Evolutionary conservation across 2,113 vertebrate species (phyloP), one percentile per base, ranked within the genome.

Genomic region (Catharus minimus): DNA sequence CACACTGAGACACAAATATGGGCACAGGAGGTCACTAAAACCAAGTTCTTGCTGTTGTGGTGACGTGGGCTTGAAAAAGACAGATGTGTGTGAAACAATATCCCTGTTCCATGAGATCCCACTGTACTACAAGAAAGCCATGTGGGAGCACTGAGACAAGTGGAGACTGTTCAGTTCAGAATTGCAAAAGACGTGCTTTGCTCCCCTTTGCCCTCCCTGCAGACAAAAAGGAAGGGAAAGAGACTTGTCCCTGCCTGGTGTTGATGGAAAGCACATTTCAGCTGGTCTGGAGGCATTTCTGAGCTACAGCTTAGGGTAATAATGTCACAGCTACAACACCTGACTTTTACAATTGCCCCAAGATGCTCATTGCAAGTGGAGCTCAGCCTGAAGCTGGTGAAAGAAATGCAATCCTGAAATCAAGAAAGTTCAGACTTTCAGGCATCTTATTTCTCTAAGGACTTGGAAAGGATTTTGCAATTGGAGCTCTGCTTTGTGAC

Each of bases 41-140:
- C 62, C 39, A 38, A 92, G 74, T 62, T 81, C 75, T 95, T 87
- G 90, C 81, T 90, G 66, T 17, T 79, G 58, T 55, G 67, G 50
- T 69, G 89, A 66, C 10, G 24, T 61, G 86, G 43, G 44, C 80
- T 90, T 7, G 3, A 89, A 90, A 93, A 94, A 90, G 80, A 92
- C 88, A 93, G 88, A 90, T 95, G 92, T 95, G 86, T 47, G 64
- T 93, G 92, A 92, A 96, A 91, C 90, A 89, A 82, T 91, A 94
- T 82, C 90, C 81, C 74, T 3, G 10, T 62, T 93, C 74, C 81
- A 33, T 67, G 89, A 82, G 74, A 82, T 90, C 90, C 86, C 82
- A 62, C 19, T 28, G 47, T 41, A 56, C 67, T 82, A 1, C 64
- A 64, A 44, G 43, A 26, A 90, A 89, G n/a, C 62, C 89, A 69